A percentile compares a stretch with the other conserved stretches of the same genome.
Conservation (phyloP, 1,140 invertebrate genomes). For the Drosophila littoralis region DNA sequence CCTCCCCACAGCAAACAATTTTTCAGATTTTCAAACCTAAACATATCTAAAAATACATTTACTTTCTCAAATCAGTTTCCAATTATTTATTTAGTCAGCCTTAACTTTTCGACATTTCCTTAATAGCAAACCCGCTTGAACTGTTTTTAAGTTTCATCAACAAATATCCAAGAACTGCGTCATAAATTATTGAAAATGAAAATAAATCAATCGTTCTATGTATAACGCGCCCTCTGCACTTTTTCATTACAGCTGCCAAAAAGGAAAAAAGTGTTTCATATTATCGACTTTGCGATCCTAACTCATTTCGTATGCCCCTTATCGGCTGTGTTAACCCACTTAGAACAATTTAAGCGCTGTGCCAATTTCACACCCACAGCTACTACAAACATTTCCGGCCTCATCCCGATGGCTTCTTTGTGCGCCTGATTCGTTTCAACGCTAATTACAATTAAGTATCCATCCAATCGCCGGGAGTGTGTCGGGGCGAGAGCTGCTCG, state of each 20-base stretch:
- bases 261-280: not conserved
- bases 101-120: not conserved
- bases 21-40: no score
- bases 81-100: not conserved
- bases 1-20: no score
- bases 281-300: not conserved
- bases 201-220: constrained; percentile 1
- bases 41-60: no score
- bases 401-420: constrained; percentile 50
- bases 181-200: constrained; percentile 4
- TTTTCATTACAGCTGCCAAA: not conserved
- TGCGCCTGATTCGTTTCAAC: constrained; percentile 50
- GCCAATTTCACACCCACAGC: constrained; percentile 52
- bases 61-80: no score
- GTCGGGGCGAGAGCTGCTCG: not conserved
- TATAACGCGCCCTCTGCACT: not conserved
- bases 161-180: not conserved
- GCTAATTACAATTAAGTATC: constrained; percentile 73
- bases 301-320: constrained; percentile 63
- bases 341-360: constrained; percentile 58
- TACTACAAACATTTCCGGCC: not conserved
- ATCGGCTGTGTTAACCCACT: constrained; percentile 65
- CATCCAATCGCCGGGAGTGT: constrained; percentile 4
- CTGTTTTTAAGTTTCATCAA: not conserved
- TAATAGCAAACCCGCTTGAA: not conserved